Evolutionary conservation across 2,888 invertebrate species (phyloP).

Genomic region (Parapristionchus giblindavisi): DNA sequence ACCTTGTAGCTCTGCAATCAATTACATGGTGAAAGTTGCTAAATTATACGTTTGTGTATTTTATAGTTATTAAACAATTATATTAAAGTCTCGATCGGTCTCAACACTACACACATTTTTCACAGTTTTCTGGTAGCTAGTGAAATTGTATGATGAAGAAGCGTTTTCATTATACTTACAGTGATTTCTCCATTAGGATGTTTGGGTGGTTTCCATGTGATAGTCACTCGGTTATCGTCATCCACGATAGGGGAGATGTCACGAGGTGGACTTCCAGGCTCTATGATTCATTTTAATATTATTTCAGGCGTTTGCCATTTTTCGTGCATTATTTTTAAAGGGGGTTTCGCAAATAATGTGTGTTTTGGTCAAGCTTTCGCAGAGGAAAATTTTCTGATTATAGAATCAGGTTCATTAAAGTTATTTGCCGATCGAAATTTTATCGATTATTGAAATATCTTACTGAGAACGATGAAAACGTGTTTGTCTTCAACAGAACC

Average conservation of each 20-base stretch:
- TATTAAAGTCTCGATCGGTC: no score
- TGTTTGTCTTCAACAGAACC: constrained; percentile 63
- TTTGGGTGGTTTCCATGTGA: constrained; percentile 65
- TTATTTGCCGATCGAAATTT: not conserved
- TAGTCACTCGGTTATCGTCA: constrained; percentile 66
- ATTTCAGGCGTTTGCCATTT: not conserved
- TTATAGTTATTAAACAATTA: no score
- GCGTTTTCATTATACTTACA: constrained; percentile 41
- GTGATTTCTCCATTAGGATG: constrained; percentile 66
- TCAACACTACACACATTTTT: no score
- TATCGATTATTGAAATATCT: constrained; percentile 37
- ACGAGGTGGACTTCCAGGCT: constrained; percentile 65
- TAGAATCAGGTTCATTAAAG: not conserved
- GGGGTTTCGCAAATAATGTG: no score
- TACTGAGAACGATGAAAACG: constrained; percentile 63
- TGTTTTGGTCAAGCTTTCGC: no score
- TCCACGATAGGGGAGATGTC: constrained; percentile 62
- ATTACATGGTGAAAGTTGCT: not conserved
- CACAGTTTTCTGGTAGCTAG: no score
- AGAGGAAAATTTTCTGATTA: not conserved
- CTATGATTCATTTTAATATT: constrained; percentile 44
- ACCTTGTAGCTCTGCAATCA: constrained; percentile 62
- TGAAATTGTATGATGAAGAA: no score
- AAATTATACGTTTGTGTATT: no score
- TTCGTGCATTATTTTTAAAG: no score